These are phyloP conservation scores for Aphidius colemani DNA, from an alignment of 2,888 invertebrate genomes.

Conservation along the genomic window DNA sequence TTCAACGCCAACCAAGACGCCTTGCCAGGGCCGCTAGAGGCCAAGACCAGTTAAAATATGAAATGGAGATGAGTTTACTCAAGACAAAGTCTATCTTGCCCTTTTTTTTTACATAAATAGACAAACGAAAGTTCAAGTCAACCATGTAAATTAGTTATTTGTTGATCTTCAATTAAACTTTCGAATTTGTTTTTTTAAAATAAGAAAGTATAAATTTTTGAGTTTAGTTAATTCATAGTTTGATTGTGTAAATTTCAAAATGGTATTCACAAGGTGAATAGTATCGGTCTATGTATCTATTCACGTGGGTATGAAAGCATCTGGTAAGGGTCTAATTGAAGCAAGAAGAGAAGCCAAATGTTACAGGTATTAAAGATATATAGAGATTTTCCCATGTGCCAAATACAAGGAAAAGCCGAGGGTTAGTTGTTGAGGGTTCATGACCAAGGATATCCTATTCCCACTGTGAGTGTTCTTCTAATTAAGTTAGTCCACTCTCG, in stretches of 20 bases:
- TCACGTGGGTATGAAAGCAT: slow-evolving; percentile 30
- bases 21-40: slow-evolving; percentile 33
- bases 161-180: too few relatives aligned
- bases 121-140: slow-evolving; percentile 47
- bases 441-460: slow-evolving; percentile 37
- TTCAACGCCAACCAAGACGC: slow-evolving; percentile 46
- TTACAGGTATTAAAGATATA: slow-evolving; percentile 10
- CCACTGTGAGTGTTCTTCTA: slow-evolving; percentile 41
- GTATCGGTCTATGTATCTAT: too few relatives aligned
- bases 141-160: neutral
- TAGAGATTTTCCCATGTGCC: slow-evolving; percentile 15
- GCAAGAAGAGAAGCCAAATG: slow-evolving; percentile 15
- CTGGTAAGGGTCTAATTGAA: slow-evolving; percentile 33
- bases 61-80: slow-evolving; percentile 18
- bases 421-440: slow-evolving; percentile 25
- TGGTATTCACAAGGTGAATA: too few relatives aligned
- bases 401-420: neutral
- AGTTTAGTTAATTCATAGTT: too few relatives aligned
- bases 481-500: slow-evolving; percentile 42
- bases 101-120: slow-evolving; percentile 32
- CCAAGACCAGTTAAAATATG: slow-evolving; percentile 30
- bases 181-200: too few relatives aligned
- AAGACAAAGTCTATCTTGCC: slow-evolving; percentile 11
- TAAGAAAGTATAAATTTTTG: too few relatives aligned
- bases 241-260: too few relatives aligned